phyloP scores from a whole-genome alignment of 2,888 invertebrate genomes.

The Cephus sareptanus region DNA sequence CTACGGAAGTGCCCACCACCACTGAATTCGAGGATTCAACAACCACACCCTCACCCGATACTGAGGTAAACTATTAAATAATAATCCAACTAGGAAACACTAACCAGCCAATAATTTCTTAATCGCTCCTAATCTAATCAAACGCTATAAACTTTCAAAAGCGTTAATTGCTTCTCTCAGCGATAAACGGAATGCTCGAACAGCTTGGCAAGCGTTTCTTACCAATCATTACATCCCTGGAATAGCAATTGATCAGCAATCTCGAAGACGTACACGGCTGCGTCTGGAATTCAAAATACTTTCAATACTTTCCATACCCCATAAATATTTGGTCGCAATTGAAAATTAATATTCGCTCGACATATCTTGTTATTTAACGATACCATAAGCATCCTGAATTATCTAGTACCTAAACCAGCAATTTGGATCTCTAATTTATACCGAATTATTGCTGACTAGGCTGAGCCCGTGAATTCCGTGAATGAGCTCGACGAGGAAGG shows the following conservation, averaged over 20 bases:
- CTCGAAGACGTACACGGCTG: background rate
- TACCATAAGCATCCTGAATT: background rate
- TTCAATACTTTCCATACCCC: background rate
- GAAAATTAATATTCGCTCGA: background rate
- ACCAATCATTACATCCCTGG: background rate
- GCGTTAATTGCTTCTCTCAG: background rate
- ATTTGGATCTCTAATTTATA: background rate
- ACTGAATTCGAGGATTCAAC: slow-evolving; percentile 55
- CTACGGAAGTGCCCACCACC: slow-evolving; percentile 58
- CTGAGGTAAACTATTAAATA: slow-evolving; percentile 44
- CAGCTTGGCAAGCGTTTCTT: background rate
- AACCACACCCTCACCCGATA: slow-evolving; percentile 50
- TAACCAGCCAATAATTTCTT: background rate
- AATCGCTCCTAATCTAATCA: background rate
- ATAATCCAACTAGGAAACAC: background rate
- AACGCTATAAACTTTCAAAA: background rate
- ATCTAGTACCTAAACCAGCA: background rate
- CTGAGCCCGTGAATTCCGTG: slow-evolving; percentile 52
- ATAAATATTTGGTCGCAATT: background rate
- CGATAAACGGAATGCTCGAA: background rate
- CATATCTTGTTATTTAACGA: background rate
- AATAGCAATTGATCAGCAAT: background rate
- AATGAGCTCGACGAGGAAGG: slow-evolving; percentile 59
- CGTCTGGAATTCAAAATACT: background rate
- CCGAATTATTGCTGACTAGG: slow-evolving; percentile 27